Evolutionary conservation across 2,888 invertebrate genomes (phyloP).

Genomic region (Ochropleura leucogaster): DNA sequence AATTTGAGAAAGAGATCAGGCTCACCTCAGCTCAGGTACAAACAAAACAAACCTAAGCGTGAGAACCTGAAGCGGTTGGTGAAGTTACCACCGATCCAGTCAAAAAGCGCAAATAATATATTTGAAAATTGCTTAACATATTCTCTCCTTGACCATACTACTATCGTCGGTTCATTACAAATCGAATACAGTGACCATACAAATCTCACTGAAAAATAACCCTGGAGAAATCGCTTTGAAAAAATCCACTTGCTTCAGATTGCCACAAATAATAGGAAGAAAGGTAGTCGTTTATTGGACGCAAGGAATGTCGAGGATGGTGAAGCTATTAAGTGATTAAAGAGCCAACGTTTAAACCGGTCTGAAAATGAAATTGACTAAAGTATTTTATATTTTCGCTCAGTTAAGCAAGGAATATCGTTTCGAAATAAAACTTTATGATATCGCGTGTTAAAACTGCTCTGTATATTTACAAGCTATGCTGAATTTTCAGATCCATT

Average conservation of each 20-base stretch:
- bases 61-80: too few species aligned
- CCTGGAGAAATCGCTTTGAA: not conserved
- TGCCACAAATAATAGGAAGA: conserved; percentile 2
- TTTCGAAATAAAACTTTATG: conserved; percentile 26
- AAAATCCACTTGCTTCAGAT: conserved; percentile 13
- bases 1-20: too few species aligned
- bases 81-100: too few species aligned
- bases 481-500: conserved; percentile 13
- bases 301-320: conserved; percentile 13
- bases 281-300: conserved; percentile 19
- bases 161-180: not conserved
- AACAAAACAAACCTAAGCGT: too few species aligned
- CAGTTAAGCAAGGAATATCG: conserved; percentile 28
- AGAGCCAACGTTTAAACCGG: conserved; percentile 30
- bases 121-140: not conserved
- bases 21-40: too few species aligned
- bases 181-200: not conserved
- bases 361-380: conserved; percentile 24
- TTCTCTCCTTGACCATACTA: not conserved
- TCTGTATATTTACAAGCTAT: conserved; percentile 1
- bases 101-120: not conserved
- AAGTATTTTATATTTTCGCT: conserved; percentile 37
- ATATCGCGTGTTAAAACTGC: conserved; percentile 13
- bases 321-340: conserved; percentile 46
- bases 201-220: not conserved